These are phyloP conservation scores for Polymixis flavicincta DNA, from an alignment of 2,888 invertebrate genomes.

Conservation along the genomic window DNA sequence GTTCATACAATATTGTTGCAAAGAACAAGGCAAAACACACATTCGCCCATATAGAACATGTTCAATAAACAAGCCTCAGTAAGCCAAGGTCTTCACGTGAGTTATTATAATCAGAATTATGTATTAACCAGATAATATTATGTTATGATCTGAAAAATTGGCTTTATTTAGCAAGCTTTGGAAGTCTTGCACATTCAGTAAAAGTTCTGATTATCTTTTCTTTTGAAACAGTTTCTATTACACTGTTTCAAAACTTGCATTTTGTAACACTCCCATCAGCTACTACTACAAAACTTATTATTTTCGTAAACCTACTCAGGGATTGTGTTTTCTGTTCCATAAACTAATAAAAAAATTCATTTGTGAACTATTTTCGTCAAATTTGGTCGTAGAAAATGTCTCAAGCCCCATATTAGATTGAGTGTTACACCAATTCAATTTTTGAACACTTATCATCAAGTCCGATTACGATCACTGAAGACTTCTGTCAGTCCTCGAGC, in stretches of 20 bases:
- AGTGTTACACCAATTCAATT: neutral
- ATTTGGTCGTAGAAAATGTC: neutral
- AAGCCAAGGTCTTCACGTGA: neutral
- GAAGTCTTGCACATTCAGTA: neutral
- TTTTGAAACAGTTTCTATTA: neutral
- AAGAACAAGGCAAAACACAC: neutral
- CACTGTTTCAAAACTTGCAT: neutral
- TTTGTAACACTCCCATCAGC: neutral
- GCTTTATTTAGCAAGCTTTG: neutral
- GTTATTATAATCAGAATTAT: neutral
- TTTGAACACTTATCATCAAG: neutral
- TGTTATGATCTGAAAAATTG: neutral
- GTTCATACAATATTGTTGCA: neutral
- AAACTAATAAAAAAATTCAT: neutral
- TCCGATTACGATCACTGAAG: neutral
- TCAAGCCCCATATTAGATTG: neutral
- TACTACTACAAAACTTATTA: too few relatives aligned
- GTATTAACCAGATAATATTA: neutral
- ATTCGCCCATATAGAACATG: neutral
- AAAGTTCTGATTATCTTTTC: neutral
- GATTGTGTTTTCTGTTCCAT: neutral
- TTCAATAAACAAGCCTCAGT: neutral
- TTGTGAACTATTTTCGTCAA: too few relatives aligned
- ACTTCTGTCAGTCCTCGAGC: neutral
- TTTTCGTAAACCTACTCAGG: neutral